Evolutionary conservation across 2,888 invertebrate genomes (phyloP).

Genomic region (Hirtodrosophila cameraria): DNA sequence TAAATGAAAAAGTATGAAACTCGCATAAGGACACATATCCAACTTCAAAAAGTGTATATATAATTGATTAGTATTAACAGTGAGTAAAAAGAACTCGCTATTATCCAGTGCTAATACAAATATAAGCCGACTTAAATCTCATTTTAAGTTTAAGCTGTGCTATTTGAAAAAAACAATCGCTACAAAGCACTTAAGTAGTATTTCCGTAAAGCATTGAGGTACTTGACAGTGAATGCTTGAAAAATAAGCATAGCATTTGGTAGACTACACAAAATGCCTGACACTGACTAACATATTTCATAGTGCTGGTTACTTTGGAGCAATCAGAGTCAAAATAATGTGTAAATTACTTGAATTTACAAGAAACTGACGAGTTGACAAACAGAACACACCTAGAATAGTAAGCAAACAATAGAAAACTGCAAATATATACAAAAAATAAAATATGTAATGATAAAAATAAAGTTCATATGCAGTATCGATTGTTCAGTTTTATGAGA

Average conservation of each 20-base stretch:
- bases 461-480: slow-evolving; percentile 7
- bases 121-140: not conserved
- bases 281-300: not conserved
- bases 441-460: slow-evolving; percentile 5
- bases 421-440: not conserved
- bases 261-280: not conserved
- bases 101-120: not conserved
- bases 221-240: not conserved
- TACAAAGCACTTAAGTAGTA: slow-evolving; percentile 2
- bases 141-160: not conserved
- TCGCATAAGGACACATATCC: too few relatives aligned
- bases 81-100: not conserved
- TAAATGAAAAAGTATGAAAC: too few relatives aligned
- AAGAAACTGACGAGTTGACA: slow-evolving; percentile 1
- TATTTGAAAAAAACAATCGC: not conserved
- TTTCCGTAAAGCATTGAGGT: not conserved
- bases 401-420: slow-evolving; percentile 3
- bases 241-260: not conserved
- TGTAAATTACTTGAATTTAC: not conserved
- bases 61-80: too few relatives aligned
- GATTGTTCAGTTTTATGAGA: slow-evolving; percentile 6
- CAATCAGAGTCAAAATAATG: not conserved
- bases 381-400: slow-evolving; percentile 16
- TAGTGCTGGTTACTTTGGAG: not conserved
- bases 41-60: too few relatives aligned